Evolutionary conservation across 2,113 vertebrate species (phyloP).

Genomic region (Hiodon tergisus): DNA sequence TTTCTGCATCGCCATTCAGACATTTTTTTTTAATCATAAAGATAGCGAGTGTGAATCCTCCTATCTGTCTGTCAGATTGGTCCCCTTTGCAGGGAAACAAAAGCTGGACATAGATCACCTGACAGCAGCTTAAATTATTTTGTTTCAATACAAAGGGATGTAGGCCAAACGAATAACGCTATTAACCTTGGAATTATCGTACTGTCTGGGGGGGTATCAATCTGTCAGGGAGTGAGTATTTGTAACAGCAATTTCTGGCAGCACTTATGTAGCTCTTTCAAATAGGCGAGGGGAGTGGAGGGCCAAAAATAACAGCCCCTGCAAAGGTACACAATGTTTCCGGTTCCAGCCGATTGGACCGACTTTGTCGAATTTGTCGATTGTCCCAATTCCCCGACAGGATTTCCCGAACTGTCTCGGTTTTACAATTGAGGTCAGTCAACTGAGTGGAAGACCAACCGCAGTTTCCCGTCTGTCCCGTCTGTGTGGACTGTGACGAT

Average conservation of each 20-base stretch:
- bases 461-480: too few relatives aligned
- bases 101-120: conserved; percentile 49
- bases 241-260: conserved; percentile 4
- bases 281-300: too few relatives aligned
- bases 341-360: too few relatives aligned
- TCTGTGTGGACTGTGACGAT: too few relatives aligned
- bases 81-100: conserved; percentile 42
- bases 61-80: conserved; percentile 31
- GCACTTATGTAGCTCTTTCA: too few relatives aligned
- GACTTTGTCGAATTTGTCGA: too few relatives aligned
- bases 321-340: too few relatives aligned
- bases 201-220: conserved; percentile 37
- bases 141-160: conserved; percentile 40
- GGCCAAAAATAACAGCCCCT: too few relatives aligned
- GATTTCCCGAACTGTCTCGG: too few relatives aligned
- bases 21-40: conserved; percentile 24
- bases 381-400: too few relatives aligned
- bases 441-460: too few relatives aligned
- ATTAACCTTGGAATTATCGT: conserved; percentile 48
- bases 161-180: conserved; percentile 38
- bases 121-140: conserved; percentile 49
- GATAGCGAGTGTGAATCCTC: conserved; percentile 40
- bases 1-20: neutral
- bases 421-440: too few relatives aligned
- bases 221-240: conserved; percentile 13